Base-by-base conservation (phyloP, 2,113 vertebrate species). In the Grammomys dolichurus region DNA sequence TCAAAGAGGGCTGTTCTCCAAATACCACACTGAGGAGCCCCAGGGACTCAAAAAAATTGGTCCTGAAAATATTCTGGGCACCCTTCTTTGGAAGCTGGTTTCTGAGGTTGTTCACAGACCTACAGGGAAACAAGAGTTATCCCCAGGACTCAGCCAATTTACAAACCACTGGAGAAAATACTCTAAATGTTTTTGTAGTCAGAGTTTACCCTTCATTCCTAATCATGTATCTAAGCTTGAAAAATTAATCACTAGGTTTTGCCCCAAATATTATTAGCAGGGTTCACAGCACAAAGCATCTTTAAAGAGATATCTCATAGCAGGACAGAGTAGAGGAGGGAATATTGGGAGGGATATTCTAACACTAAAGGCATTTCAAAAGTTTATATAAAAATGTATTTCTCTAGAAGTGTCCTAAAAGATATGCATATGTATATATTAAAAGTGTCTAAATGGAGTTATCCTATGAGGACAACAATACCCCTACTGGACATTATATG, bases 161-260 rank as follows among this genome's bases (percentile, higher is more conserved):
- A 72, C 60, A 93, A 72, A 54, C 17, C 20, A 84, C 48, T 90
- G 4, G 28, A 85, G 81, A 81, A 92, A 84, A 80, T 22, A 77
- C 54, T 46, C 73, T 69, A 33, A 89, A 72, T 12, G 43, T 58
- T 40, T 54, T 77, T 78, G 3, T 60, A 60, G n/a, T 87, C 26
- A 87, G 73, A 69, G 3, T 90, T 90, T 86, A 43, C 77, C 58
- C 92, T 93, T 93, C 82, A 82, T 82, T 78, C 56, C 72, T 95
- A 88, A 51, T 67, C 90, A 75, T 77, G 87, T 80, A 87, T 78
- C 92, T 67, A 90, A 95, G 56, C 40, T 78, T 89, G 43, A 84
- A 26, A 90, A 19, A 78, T 43, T 92, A 75, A 58, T 88, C 51
- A 80, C 19, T 43, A 94, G 36, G 40, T 70, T 40, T 82, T 36